These are phyloP conservation scores for Pristionchus entomophagus DNA, from an alignment of 2,888 invertebrate genomes.

Conservation along the genomic window DNA sequence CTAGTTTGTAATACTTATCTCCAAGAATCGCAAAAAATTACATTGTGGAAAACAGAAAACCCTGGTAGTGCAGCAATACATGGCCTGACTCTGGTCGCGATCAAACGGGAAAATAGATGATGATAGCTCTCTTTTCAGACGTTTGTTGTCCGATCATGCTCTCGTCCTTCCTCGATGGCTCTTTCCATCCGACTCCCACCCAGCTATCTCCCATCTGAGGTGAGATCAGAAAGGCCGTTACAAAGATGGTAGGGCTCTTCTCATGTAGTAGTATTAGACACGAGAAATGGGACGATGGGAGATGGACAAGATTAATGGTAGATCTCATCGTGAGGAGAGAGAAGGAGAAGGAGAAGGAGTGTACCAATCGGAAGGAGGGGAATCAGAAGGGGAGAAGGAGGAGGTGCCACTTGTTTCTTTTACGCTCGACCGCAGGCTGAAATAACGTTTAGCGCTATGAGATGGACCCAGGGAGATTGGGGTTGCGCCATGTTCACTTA, in stretches of 20 bases:
- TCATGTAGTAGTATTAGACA: neutral
- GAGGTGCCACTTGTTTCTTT: conserved; percentile 27
- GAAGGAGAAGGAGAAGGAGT: too few species aligned
- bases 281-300: neutral
- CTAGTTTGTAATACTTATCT: too few species aligned
- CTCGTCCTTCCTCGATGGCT: conserved; percentile 44
- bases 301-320: conserved; percentile 30
- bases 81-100: too few species aligned
- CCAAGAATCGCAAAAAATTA: too few species aligned
- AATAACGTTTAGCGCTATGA: neutral
- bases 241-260: too few species aligned
- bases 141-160: conserved; percentile 52
- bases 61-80: too few species aligned
- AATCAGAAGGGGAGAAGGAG: neutral
- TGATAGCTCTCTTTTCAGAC: too few species aligned
- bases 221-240: neutral
- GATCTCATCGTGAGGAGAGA: conserved; percentile 27
- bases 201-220: conserved; percentile 30
- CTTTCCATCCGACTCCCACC: conserved; percentile 75
- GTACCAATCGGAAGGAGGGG: conserved; percentile 10
- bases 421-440: neutral
- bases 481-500: too few species aligned
- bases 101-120: too few species aligned
- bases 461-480: neutral
- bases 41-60: too few species aligned